Evolutionary conservation across 1,140 invertebrate species (phyloP), one percentile per base, ranked within the genome.

Genomic region (Trichonephila clavipes): DNA sequence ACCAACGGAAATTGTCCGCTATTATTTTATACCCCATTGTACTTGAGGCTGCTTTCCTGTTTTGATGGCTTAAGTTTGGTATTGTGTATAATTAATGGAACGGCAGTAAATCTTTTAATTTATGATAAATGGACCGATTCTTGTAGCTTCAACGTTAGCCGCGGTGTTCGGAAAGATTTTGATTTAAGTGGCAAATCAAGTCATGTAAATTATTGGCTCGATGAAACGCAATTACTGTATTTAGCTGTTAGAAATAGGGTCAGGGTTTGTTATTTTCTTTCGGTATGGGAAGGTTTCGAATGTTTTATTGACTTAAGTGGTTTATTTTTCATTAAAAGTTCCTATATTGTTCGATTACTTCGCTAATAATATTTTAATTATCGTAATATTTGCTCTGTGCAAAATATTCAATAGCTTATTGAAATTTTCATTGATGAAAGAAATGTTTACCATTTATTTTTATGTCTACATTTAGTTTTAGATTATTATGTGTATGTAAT

Each of bases 61-160:
- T 77, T 19, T 77, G 72, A 77, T 77, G 72, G 34, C 72, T 40
- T 40, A 40, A 77, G 34, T 28, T 34, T 28, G n/a, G 72, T 77
- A 77, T 77, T 77, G 72, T 77, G 14, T 40, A 7, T 77, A 77
- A 77, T 77, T 77, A 77, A 77, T 77, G 72, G 34, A 77, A 77
- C 16, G 12, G 14, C 72, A 16, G 34, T 77, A 77, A 77, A 77
- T 77, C 72, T 77, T 40, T 40, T 77, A 40, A 77, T 77, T 77
- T 77, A 40, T 77, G 72, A 69, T 69, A 69, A 69, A 69, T 69
- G 66, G 66, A 0, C n/a, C n/a, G n/a, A 77, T 77, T 77, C 24
- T 40, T 18, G 28, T 40, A 28, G 28, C 66, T 69, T 69, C 66
- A 12, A n/a, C 66, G 14, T 24, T n/a, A 69, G 66, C 16, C 12